Evolutionary conservation across 2,888 invertebrate species (phyloP).

Genomic region (Agriopis leucophaearia): DNA sequence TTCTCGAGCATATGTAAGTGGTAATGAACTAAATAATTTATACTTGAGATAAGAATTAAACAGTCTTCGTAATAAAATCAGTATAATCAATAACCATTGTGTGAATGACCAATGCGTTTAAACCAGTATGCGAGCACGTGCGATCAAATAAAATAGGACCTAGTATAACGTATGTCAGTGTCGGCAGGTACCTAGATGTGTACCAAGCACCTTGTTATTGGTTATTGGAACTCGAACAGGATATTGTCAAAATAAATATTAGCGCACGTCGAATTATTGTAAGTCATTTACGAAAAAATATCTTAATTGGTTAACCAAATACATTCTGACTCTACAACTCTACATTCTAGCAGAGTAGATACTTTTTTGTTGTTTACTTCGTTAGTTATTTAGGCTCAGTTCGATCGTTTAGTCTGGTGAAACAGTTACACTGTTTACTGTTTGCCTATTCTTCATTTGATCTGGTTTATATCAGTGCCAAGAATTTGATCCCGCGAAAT

Average conservation of each 20-base stretch:
- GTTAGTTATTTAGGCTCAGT: conserved; percentile 1
- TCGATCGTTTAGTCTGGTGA: neutral
- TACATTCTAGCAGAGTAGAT: conserved; percentile 7
- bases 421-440: conserved; percentile 1
- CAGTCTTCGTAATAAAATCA: conserved; percentile 3
- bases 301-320: conserved; percentile 26
- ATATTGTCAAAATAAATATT: conserved; percentile 34
- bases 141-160: conserved; percentile 10
- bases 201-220: neutral
- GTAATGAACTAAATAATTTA: too few relatives aligned
- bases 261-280: conserved; percentile 12
- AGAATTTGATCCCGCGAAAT: conserved; percentile 43
- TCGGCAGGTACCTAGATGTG: neutral
- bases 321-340: conserved; percentile 11
- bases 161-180: neutral
- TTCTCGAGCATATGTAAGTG: too few relatives aligned
- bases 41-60: neutral
- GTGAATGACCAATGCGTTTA: neutral
- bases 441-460: conserved; percentile 16
- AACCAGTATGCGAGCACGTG: conserved; percentile 4
- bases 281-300: conserved; percentile 19
- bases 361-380: conserved; percentile 2
- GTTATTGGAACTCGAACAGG: conserved; percentile 28
- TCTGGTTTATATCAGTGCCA: conserved; percentile 44
- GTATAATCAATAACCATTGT: conserved; percentile 5